Evolutionary conservation across 2,797 vertebrate genomes (phyloP).

Genomic region (Lophius americanus): DNA sequence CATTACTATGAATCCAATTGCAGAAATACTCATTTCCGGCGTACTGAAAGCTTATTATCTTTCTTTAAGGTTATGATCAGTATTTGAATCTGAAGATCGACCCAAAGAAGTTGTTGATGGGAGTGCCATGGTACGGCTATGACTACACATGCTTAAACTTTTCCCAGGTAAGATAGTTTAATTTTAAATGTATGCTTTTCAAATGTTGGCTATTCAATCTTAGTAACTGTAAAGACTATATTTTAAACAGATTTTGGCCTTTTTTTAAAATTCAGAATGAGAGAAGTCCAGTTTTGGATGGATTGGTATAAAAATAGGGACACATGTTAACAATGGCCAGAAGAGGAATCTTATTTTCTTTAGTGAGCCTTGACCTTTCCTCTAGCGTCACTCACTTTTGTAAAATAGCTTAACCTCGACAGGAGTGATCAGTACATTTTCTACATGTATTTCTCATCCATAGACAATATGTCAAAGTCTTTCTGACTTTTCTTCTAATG

Average conservation of each 20-base stretch:
- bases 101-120: conserved; percentile 93
- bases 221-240: too few species aligned
- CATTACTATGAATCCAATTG: background rate
- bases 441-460: background rate
- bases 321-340: background rate
- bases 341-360: background rate
- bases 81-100: conserved; percentile 87
- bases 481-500: background rate
- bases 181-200: background rate
- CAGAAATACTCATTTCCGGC: background rate
- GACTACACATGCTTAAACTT: conserved; percentile 90
- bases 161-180: conserved; percentile 78
- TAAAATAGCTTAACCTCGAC: background rate
- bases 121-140: conserved; percentile 97
- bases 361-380: background rate
- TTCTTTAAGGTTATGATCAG: conserved; percentile 85
- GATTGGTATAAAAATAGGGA: background rate
- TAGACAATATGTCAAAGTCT: background rate
- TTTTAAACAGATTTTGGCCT: too few species aligned
- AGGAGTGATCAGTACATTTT: background rate
- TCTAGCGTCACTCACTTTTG: background rate
- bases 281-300: background rate
- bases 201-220: background rate
- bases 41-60: conserved; percentile 18
- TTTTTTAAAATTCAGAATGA: background rate